These are phyloP conservation scores for Hyppa rectilinea DNA, from an alignment of 2,888 invertebrate species.

Conservation along the genomic window DNA sequence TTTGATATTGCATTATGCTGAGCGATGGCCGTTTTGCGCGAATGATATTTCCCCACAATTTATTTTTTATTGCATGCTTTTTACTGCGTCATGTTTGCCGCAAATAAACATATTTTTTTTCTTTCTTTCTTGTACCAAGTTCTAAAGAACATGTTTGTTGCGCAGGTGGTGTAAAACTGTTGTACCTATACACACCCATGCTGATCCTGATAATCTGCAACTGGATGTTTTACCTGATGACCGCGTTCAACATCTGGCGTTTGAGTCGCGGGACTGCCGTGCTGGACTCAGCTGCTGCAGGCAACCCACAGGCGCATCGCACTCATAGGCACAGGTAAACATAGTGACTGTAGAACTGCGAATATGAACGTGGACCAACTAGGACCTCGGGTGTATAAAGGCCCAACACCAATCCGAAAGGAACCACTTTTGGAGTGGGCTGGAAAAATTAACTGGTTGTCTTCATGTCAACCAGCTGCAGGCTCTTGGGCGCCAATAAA, in stretches of 20 bases:
- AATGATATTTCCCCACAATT: too few species aligned
- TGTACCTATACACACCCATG: slow-evolving; percentile 85
- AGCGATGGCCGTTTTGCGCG: too few species aligned
- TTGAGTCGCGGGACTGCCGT: slow-evolving; percentile 80
- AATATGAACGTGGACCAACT: neutral
- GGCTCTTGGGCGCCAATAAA: neutral
- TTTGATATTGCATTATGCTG: too few species aligned
- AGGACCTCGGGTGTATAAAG: neutral
- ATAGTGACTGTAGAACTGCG: neutral
- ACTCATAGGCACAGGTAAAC: slow-evolving; percentile 77
- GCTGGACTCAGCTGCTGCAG: slow-evolving; percentile 78
- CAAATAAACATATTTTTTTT: too few species aligned
- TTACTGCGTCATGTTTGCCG: too few species aligned
- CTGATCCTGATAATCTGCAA: slow-evolving; percentile 81
- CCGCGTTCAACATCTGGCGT: slow-evolving; percentile 85
- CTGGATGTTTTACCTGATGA: slow-evolving; percentile 85
- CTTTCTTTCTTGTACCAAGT: too few species aligned
- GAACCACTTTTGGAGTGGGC: neutral
- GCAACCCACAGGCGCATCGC: slow-evolving; percentile 81
- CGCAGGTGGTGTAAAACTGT: slow-evolving; percentile 78
- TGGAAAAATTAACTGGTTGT: neutral
- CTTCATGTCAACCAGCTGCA: neutral
- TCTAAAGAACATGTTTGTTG: neutral
- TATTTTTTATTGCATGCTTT: too few species aligned
- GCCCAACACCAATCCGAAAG: neutral